phyloP scores from a whole-genome alignment of 2,888 invertebrate species.

The Lacanobia wlatinum region DNA sequence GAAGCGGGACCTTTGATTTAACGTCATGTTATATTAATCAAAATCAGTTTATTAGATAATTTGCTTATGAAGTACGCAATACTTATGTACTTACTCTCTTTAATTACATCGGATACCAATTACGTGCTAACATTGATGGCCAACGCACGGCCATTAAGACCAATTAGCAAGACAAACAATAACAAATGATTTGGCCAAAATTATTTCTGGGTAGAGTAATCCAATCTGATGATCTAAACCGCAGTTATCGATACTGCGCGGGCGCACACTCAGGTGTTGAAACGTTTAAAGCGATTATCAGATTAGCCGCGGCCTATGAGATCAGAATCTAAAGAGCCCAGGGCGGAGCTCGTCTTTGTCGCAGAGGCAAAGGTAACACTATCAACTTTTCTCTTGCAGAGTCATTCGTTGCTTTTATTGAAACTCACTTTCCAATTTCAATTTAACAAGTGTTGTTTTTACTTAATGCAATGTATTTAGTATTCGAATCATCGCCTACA shows the following conservation, averaged over 20 bases:
- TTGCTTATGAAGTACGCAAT: constrained; percentile 34
- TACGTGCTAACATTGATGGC: not conserved
- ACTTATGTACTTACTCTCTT: constrained; percentile 11
- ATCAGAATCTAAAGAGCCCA: constrained; percentile 80
- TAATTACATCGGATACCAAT: constrained; percentile 12
- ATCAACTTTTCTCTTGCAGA: constrained; percentile 73
- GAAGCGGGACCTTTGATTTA: constrained; percentile 77
- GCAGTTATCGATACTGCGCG: constrained; percentile 64
- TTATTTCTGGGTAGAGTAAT: constrained; percentile 45
- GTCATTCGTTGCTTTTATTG: constrained; percentile 60
- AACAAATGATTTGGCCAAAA: constrained; percentile 33
- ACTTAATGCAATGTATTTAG: not conserved
- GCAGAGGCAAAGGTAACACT: constrained; percentile 75
- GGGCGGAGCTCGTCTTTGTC: constrained; percentile 77
- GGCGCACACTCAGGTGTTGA: constrained; percentile 73
- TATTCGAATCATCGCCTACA: not conserved
- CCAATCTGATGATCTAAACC: constrained; percentile 67
- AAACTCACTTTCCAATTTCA: constrained; percentile 65
- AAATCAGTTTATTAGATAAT: constrained; percentile 66
- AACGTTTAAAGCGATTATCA: constrained; percentile 79
- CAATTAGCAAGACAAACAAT: constrained; percentile 46
- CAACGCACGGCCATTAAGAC: constrained; percentile 17
- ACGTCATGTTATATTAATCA: constrained; percentile 67
- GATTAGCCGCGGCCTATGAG: constrained; percentile 77
- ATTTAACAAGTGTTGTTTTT: constrained; percentile 40